Conservation (phyloP, 2,797 vertebrate genomes). For the Acrocephalus scirpaceus region DNA sequence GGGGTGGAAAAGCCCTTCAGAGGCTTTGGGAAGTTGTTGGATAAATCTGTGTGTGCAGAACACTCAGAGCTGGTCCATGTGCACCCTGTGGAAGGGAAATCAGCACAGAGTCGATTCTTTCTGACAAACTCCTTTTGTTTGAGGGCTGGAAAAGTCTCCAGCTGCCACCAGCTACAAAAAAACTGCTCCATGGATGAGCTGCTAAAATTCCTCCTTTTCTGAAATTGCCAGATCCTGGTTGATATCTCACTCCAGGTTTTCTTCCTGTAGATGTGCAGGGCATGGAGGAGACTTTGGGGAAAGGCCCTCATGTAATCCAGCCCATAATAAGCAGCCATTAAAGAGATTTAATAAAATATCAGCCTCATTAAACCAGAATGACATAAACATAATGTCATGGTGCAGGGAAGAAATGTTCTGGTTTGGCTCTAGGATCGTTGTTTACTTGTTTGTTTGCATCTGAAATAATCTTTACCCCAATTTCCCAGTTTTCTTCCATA, state of each 20-base stretch:
- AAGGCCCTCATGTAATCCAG: neutral
- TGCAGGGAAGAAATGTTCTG: neutral
- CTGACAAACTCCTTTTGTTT: fast-evolving
- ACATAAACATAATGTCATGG: neutral
- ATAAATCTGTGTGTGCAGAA: neutral
- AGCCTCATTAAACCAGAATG: neutral
- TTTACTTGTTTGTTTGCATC: conserved; percentile 34
- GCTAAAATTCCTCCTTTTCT: neutral
- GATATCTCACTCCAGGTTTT: fast-evolving
- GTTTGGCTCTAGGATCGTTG: neutral
- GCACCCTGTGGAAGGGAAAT: neutral
- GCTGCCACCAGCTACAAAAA: neutral
- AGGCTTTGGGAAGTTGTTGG: neutral
- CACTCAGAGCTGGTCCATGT: fast-evolving
- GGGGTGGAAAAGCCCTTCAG: fast-evolving
- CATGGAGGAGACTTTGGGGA: neutral
- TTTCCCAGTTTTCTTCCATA: neutral
- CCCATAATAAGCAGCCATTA: neutral
- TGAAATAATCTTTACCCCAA: neutral
- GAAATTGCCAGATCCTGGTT: too few relatives aligned
- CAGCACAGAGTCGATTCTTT: fast-evolving
- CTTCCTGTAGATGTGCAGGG: fast-evolving
- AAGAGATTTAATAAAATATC: neutral
- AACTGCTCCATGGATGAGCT: fast-evolving
- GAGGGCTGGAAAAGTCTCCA: neutral